phyloP scores from a whole-genome alignment of 1,140 invertebrate genomes.

The Pectinophora gossypiella region DNA sequence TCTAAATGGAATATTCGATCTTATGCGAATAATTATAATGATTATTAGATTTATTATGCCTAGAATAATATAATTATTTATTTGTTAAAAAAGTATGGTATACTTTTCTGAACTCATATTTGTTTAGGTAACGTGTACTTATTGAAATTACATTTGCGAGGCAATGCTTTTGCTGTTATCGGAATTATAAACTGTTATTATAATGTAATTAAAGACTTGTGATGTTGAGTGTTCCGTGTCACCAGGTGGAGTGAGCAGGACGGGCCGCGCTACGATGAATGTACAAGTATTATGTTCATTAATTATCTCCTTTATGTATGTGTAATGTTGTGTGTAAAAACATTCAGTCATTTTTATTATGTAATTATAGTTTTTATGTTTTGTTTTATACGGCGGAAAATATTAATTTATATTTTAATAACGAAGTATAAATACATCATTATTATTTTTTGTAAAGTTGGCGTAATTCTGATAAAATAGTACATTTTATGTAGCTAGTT shows the following conservation, averaged over 20 bases:
- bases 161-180: slow-evolving; percentile 10
- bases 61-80: slow-evolving; percentile 38
- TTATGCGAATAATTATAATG: slow-evolving; percentile 42
- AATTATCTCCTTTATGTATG: slow-evolving; percentile 24
- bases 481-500: slow-evolving; percentile 1
- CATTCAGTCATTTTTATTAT: slow-evolving; percentile 30
- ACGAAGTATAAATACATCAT: not conserved
- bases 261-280: slow-evolving; percentile 15
- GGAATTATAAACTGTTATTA: slow-evolving; percentile 7
- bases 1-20: slow-evolving; percentile 55
- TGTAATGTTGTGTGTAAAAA: slow-evolving; percentile 29
- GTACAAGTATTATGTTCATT: slow-evolving; percentile 27
- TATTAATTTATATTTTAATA: slow-evolving; percentile 27
- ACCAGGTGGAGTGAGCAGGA: too few relatives aligned
- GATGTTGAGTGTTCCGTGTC: too few relatives aligned
- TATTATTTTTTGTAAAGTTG: not conserved
- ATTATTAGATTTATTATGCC: slow-evolving; percentile 41
- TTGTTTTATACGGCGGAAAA: slow-evolving; percentile 34
- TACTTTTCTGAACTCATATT: slow-evolving; percentile 33
- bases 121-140: slow-evolving; percentile 50
- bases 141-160: slow-evolving; percentile 29
- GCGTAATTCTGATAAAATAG: not conserved
- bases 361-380: slow-evolving; percentile 43
- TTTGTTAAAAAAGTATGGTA: slow-evolving; percentile 40
- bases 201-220: slow-evolving; percentile 28